A percentile compares a stretch with the other conserved stretches of the same genome.
phyloP scores from a whole-genome alignment of 2,888 invertebrate genomes.

The Amiota communis region DNA sequence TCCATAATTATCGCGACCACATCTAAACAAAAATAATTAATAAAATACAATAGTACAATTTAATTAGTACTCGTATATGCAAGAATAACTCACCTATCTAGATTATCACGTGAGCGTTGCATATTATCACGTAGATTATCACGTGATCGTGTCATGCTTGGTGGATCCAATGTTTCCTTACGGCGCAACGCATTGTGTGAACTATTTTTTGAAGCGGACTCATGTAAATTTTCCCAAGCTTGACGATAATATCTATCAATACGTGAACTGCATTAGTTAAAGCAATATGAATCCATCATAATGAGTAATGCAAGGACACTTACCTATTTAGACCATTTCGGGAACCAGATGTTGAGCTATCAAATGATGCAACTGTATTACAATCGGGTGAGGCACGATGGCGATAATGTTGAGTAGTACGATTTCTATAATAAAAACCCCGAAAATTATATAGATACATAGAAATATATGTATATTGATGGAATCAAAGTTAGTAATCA shows the following conservation, averaged over 20 bases:
- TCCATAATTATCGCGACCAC: conserved; percentile 73
- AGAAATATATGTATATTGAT: conserved; percentile 14
- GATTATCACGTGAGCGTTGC: conserved; percentile 72
- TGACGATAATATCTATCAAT: conserved; percentile 82
- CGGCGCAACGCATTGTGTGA: conserved; percentile 78
- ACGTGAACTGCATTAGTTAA: not conserved
- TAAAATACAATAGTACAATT: too few species aligned
- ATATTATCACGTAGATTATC: conserved; percentile 72
- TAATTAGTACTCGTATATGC: too few species aligned
- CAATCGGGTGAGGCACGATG: conserved; percentile 92
- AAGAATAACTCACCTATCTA: conserved; percentile 67
- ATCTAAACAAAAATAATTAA: conserved; percentile 48
- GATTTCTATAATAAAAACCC: conserved; percentile 76
- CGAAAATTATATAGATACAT: not conserved
- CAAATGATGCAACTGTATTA: conserved; percentile 92
- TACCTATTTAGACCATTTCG: conserved; percentile 85
- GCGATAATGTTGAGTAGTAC: conserved; percentile 89
- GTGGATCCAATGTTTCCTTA: conserved; percentile 83
- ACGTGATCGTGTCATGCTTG: conserved; percentile 72
- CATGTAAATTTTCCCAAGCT: conserved; percentile 94
- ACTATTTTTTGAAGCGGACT: conserved; percentile 79
- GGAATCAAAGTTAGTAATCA: not conserved
- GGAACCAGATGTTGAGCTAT: conserved; percentile 89
- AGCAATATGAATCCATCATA: not conserved
- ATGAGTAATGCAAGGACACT: conserved; percentile 23